A percentile compares a stretch with the other conserved stretches of the same genome.
Conservation (phyloP, 2,888 invertebrate genomes). For the Microchrysa polita region DNA sequence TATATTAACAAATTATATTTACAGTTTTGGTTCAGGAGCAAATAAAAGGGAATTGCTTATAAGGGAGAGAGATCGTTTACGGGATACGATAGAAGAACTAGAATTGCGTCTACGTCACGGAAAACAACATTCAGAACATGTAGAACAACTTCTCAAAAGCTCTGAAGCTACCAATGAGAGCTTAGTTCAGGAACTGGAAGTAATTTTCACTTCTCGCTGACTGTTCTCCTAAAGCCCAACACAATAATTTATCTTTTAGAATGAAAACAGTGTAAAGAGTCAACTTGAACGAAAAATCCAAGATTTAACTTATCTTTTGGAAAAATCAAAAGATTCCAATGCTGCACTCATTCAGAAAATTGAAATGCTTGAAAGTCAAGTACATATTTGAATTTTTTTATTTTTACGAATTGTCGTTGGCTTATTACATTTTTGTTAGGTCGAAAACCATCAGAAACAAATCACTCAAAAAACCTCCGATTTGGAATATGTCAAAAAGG, state of each 20-base stretch:
- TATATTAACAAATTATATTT: no score
- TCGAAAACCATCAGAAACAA: conserved; percentile 25
- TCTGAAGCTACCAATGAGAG: conserved; percentile 54
- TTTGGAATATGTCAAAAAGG: neutral
- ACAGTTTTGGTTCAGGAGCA: conserved; percentile 56
- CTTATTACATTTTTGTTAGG: conserved; percentile 1
- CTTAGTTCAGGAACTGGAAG: conserved; percentile 46
- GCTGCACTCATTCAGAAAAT: neutral
- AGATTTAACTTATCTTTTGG: neutral
- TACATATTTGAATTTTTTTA: no score
- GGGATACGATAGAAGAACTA: conserved; percentile 58
- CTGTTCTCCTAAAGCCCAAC: neutral
- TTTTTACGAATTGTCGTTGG: no score
- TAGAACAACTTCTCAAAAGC: conserved; percentile 58
- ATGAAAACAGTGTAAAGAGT: neutral
- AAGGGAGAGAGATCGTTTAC: conserved; percentile 60
- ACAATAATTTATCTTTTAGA: neutral
- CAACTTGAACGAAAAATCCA: conserved; percentile 13
- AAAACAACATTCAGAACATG: conserved; percentile 56
- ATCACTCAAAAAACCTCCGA: neutral
- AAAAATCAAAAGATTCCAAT: conserved; percentile 20
- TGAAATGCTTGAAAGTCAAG: neutral
- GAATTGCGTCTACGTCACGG: conserved; percentile 58
- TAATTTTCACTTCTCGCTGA: conserved; percentile 4
- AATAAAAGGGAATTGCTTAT: conserved; percentile 59